Base-by-base conservation (phyloP, 1,140 invertebrate genomes). In the Halyomorpha halys region DNA sequence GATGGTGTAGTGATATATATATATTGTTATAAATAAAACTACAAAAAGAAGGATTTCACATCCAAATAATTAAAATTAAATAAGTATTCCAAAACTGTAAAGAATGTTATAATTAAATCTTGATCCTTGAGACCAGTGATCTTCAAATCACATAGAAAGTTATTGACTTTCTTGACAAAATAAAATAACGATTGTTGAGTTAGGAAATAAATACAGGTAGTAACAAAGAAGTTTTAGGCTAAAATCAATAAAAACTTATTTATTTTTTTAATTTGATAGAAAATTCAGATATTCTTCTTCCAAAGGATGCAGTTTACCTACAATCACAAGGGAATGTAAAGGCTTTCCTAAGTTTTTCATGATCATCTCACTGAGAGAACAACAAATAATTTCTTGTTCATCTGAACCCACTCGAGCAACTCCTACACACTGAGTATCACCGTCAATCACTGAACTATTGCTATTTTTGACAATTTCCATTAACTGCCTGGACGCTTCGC, bases 311-410 rank as follows among this genome's bases (percentile, higher is more conserved):
- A 97, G 77, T 63, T 82, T 77, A 56, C 86, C 85, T 53, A 83
- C 83, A 72, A 99, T 89, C 21, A 99, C 85, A 6, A 99, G 76
- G 59, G 90, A 97, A 78, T 99, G 97, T 49, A 98, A 79, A 21
- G 97, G 96, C 25, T 78, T 75, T 18, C 97, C 97, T 60, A 99
- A 75, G 75, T 97, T 86, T n/a, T 77, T 74, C 16, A 75, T 71
- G 49, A 76, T 76, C 89, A 99, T 90, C 70, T 88, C 79, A 65
- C 79, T 71, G 53, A 99, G 74, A 9, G 84, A 81, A 68, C 82
- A 84, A 9, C 81, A 83, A 6, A 83, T 73, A 68, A 99, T 92
- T 71, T 82, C 76, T 78, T 99, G 94, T 71, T 83, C 81, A 6
- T 84, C 79, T 60, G 89, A 84, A 44, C 97, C 97, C 56, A 99